phyloP scores from a whole-genome alignment of 2,888 invertebrate species.

The Conomelus anceps region DNA sequence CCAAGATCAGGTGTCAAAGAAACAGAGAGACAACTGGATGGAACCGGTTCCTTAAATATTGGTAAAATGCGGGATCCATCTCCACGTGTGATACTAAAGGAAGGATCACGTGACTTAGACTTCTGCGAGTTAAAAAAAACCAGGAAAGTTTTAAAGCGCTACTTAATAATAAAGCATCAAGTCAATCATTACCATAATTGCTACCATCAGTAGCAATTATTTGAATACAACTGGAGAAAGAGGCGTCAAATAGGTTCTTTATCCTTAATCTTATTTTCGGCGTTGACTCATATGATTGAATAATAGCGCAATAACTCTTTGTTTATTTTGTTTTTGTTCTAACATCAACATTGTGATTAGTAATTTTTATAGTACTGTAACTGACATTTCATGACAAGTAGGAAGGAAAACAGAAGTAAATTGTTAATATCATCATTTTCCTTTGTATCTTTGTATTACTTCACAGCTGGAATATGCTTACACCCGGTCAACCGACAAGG shows the following conservation, averaged over 20 bases:
- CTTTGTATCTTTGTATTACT: too few species aligned
- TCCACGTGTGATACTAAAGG: not conserved
- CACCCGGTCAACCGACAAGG: too few species aligned
- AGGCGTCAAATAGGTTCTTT: not conserved
- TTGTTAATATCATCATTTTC: too few species aligned
- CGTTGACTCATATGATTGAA: not conserved
- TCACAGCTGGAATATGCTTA: too few species aligned
- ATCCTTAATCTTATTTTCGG: not conserved
- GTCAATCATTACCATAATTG: not conserved
- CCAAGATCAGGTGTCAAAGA: not conserved
- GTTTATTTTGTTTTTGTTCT: too few species aligned
- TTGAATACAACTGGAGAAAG: not conserved
- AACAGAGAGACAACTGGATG: too few species aligned
- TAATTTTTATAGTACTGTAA: not conserved
- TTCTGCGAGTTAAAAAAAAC: not conserved
- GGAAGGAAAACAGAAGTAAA: too few species aligned
- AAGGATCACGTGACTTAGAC: not conserved
- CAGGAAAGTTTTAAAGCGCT: not conserved
- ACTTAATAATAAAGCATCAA: not conserved
- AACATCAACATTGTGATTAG: too few species aligned
- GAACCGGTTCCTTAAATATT: not conserved
- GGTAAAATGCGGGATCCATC: not conserved
- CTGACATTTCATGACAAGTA: too few species aligned
- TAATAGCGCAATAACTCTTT: not conserved
- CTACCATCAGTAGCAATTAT: not conserved